These are phyloP conservation scores for Lepidotrigona ventralis DNA, from an alignment of 1,140 invertebrate genomes.

Conservation along the genomic window DNA sequence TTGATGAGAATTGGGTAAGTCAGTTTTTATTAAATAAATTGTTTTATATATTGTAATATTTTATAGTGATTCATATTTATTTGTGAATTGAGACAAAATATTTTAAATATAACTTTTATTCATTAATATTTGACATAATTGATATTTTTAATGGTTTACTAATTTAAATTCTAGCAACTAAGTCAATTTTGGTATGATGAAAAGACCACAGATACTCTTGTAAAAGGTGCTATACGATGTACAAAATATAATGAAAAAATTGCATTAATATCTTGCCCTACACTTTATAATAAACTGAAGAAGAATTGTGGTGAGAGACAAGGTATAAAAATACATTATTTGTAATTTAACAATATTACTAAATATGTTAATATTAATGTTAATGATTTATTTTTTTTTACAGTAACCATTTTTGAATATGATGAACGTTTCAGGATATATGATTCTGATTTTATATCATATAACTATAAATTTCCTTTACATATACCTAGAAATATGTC, in stretches of 20 bases:
- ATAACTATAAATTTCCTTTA: conserved; percentile 93
- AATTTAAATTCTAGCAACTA: conserved; percentile 88
- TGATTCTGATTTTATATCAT: conserved; percentile 90
- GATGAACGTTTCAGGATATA: conserved; percentile 90
- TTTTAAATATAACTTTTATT: conserved; percentile 60
- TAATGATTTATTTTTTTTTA: conserved; percentile 70
- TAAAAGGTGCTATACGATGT: conserved; percentile 83
- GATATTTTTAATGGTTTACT: neutral
- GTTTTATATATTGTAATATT: neutral
- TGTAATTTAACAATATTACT: neutral
- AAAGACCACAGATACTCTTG: conserved; percentile 85
- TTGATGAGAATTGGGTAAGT: conserved; percentile 93
- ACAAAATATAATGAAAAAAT: conserved; percentile 83
- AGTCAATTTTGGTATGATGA: conserved; percentile 98
- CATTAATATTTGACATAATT: conserved; percentile 1
- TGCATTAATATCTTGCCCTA: conserved; percentile 94
- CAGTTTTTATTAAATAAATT: conserved; percentile 12
- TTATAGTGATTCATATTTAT: neutral
- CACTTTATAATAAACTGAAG: conserved; percentile 87
- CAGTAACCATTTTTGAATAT: conserved; percentile 90
- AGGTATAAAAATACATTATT: conserved; percentile 52
- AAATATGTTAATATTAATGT: neutral
- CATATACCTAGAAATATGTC: conserved; percentile 84
- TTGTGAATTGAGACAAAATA: conserved; percentile 39
- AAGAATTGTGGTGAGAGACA: conserved; percentile 78